Conservation (phyloP, 2,888 invertebrate genomes). For the Iphiclides podalirius region DNA sequence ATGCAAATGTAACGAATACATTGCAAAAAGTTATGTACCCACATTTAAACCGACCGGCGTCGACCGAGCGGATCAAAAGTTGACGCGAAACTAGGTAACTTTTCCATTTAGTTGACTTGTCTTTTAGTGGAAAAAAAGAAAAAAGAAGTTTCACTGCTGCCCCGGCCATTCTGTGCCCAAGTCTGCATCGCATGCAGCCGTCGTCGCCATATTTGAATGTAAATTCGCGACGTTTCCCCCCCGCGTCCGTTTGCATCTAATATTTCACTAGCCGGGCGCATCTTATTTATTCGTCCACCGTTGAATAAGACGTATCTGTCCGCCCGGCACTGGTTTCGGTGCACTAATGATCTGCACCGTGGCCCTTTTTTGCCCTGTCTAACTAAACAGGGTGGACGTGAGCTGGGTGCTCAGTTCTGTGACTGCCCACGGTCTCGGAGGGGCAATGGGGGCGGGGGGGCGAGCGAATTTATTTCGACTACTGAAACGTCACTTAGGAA, state of each 20-base stretch:
- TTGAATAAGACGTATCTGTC: conserved; percentile 72
- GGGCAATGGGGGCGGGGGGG: too few relatives aligned
- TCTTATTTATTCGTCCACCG: conserved; percentile 61
- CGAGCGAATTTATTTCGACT: conserved; percentile 15
- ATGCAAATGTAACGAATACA: too few relatives aligned
- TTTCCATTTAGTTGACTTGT: too few relatives aligned
- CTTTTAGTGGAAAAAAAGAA: too few relatives aligned
- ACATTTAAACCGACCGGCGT: too few relatives aligned
- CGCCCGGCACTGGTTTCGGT: conserved; percentile 49
- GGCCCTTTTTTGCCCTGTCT: conserved; percentile 68
- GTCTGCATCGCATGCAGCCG: conserved; percentile 7
- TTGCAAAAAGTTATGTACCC: too few relatives aligned
- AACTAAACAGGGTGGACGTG: conserved; percentile 66
- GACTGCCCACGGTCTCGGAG: too few relatives aligned
- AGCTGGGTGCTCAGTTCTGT: conserved; percentile 31
- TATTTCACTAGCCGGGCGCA: conserved; percentile 61
- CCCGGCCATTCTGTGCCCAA: too few relatives aligned
- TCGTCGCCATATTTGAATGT: conserved; percentile 58
- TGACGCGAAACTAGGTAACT: too few relatives aligned
- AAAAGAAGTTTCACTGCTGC: too few relatives aligned
- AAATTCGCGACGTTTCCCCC: conserved; percentile 71
- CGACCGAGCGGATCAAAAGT: too few relatives aligned
- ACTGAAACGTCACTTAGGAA: conserved; percentile 22
- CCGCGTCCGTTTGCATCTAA: conserved; percentile 64
- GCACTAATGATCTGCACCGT: conserved; percentile 63